These are phyloP conservation scores for Lithodes maja DNA, from an alignment of 2,888 invertebrate genomes.

Conservation along the genomic window DNA sequence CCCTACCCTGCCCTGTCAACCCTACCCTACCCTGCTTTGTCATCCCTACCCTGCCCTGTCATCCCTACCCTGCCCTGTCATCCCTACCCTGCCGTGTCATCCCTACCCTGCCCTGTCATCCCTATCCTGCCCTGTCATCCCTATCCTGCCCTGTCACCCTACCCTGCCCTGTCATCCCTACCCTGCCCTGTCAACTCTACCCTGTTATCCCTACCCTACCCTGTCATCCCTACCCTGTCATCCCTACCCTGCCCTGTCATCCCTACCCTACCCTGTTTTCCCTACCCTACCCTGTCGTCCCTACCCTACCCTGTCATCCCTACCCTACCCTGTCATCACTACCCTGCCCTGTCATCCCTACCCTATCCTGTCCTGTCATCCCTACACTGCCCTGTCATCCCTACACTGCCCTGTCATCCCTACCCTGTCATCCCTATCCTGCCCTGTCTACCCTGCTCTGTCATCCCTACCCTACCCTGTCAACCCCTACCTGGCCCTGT, in stretches of 20 bases:
- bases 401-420: background rate
- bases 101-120: background rate
- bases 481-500: background rate
- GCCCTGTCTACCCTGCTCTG: background rate
- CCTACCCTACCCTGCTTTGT: background rate
- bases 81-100: background rate
- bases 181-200: background rate
- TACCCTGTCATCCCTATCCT: background rate
- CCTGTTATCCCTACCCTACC: background rate
- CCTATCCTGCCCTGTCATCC: background rate
- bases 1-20: background rate
- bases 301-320: background rate
- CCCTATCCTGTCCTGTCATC: background rate
- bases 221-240: background rate
- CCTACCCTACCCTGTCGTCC: background rate
- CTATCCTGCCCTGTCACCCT: background rate
- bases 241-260: background rate
- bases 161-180: background rate
- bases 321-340: background rate
- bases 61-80: background rate
- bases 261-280: background rate
- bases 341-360: background rate
- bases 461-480: background rate
- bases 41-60: background rate
- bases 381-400: background rate